Base-by-base conservation (phyloP, 1,140 invertebrate species). In the Heliconius hewitsoni region DNA sequence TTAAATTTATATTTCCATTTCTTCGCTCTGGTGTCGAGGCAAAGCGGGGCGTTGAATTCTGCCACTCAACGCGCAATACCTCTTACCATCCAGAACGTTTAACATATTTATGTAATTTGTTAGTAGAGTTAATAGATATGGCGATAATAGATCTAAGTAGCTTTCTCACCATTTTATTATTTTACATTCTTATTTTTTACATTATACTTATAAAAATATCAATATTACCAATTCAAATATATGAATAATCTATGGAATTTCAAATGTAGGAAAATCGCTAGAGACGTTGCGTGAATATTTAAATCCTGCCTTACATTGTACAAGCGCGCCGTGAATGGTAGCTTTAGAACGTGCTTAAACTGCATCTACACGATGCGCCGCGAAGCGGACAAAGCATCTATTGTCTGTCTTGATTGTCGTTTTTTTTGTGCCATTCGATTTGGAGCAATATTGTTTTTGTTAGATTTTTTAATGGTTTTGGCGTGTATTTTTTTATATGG, bases 291-390 rank as follows among this genome's bases (percentile, higher is more conserved):
- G 9, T 66, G 60, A 66, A 66, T 66, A 66, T 66, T 66, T 66
- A 30, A 66, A 11, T 30, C 60, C 5, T 30, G 23, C 27, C 27
- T 66, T 66, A 66, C 60, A 66, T 66, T 66, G 60, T 66, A 66
- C 13, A 13, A 66, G 60, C 23, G 60, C 60, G 27, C 23, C 60
- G 60, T 66, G 60, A 66, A 66, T 66, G 60, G 60, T 6, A 66
- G 60, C 60, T 30, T 66, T 66, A 66, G 60, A 66, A 30, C 60
- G 60, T 66, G 60, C 27, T 66, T 66, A 66, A 66, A 66, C 60
- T 66, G 60, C 60, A 66, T 66, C 60, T 66, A 66, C 60, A 66
- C 60, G 60, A 66, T 16, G 60, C 60, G 60, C 30, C 60, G 23
- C 23, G 23, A 66, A 5, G 9, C 57, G 57, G 23, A 27, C 57